Evolutionary conservation across 2,888 invertebrate genomes (phyloP).

Genomic region (Poecilus cupreus): DNA sequence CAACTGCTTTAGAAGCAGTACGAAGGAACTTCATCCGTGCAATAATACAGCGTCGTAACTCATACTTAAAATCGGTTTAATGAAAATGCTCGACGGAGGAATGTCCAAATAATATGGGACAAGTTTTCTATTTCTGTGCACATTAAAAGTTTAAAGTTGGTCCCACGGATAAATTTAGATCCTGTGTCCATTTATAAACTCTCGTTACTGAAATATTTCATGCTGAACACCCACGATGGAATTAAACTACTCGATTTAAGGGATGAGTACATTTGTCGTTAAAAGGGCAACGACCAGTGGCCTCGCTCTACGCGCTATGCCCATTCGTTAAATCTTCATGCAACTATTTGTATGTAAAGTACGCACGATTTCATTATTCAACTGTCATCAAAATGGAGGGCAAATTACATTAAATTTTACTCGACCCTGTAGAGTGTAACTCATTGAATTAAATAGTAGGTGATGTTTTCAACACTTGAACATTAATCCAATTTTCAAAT

Average conservation of each 20-base stretch:
- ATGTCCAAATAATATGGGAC: too few relatives aligned
- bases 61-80: too few relatives aligned
- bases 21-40: too few relatives aligned
- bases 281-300: constrained; percentile 21
- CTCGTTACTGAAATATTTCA: constrained; percentile 8
- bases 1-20: too few relatives aligned
- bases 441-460: constrained; percentile 10
- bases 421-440: neutral
- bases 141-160: neutral
- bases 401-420: constrained; percentile 31
- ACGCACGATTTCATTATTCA: constrained; percentile 30
- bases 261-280: constrained; percentile 20
- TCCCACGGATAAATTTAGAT: neutral
- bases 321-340: constrained; percentile 23
- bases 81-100: too few relatives aligned
- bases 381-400: constrained; percentile 24
- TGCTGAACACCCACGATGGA: neutral
- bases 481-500: constrained; percentile 15
- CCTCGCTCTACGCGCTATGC: too few relatives aligned
- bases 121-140: too few relatives aligned
- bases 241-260: constrained; percentile 6
- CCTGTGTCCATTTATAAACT: neutral
- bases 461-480: constrained; percentile 29
- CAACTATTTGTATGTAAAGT: constrained; percentile 34
- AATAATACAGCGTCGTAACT: too few relatives aligned